Conservation (phyloP, 1,140 invertebrate genomes). For the Bombus huntii region DNA sequence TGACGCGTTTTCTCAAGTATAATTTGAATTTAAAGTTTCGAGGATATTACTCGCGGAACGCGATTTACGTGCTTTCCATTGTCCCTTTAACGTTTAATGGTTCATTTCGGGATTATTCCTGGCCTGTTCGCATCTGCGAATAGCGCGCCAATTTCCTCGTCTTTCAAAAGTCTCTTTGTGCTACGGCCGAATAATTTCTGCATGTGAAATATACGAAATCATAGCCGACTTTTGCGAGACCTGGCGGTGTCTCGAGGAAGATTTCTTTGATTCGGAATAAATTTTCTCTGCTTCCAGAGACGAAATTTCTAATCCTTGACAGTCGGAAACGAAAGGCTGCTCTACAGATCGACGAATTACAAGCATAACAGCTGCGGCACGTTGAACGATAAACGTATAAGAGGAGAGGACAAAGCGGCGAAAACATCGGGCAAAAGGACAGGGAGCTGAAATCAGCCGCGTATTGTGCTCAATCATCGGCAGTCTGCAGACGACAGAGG, state of each 20-base stretch:
- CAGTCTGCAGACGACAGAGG: slow-evolving; percentile 58
- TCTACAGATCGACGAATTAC: background rate
- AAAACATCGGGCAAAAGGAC: background rate
- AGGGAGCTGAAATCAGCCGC: background rate
- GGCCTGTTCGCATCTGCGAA: slow-evolving; percentile 6
- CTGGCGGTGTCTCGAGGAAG: too few species aligned
- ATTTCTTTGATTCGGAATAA: too few species aligned
- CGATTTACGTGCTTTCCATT: slow-evolving; percentile 18
- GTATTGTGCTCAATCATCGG: slow-evolving; percentile 52
- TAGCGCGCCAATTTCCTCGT: slow-evolving; percentile 1
- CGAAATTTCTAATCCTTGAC: too few species aligned
- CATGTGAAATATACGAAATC: too few species aligned
- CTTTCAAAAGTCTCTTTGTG: slow-evolving; percentile 2
- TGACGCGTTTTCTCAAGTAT: slow-evolving; percentile 13
- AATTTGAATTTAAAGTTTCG: slow-evolving; percentile 44
- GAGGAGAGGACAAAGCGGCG: background rate
- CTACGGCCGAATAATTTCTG: too few species aligned
- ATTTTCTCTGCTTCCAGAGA: too few species aligned
- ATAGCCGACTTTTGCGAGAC: too few species aligned
- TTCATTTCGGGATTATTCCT: slow-evolving; percentile 41
- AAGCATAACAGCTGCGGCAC: background rate
- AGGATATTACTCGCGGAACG: slow-evolving; percentile 1
- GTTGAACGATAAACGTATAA: background rate
- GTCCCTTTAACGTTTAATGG: slow-evolving; percentile 43
- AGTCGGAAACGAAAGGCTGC: too few species aligned